Base-by-base conservation (phyloP, 1,140 invertebrate species). In the Monochamus saltuarius region DNA sequence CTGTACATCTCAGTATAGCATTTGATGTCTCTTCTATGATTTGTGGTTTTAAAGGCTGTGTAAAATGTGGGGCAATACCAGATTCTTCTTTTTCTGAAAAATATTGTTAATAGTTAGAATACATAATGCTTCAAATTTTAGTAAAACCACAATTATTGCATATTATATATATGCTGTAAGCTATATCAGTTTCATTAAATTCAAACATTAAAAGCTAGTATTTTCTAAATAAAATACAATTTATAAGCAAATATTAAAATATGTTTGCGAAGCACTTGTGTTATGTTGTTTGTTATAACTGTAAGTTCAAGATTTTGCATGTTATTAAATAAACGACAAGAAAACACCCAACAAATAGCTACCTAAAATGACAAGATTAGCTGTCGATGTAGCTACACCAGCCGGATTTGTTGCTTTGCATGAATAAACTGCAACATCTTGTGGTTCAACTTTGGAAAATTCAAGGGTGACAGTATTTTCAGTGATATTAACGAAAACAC, bases 381-480 rank as follows among this genome's bases (percentile, higher is more conserved):
- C 88, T 39, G 87, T 87, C 22, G 89, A 89, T 16, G 87, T 88
- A n/a, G 87, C 88, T 58, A 89, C 86, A 36, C 91, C 91, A 61
- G 86, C 86, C 10, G 82, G 75, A 77, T 94, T 94, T 22, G 84
- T 83, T 7, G 90, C 89, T 73, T 84, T 85, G 73, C 89, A 91
- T 8, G 88, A 87, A 77, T 93, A 92, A 60, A 89, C 84, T 19
- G 89, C 92, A 59, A 85, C 83, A 77, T 94, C 89, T 65, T 87
- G 82, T 42, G 84, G 80, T 40, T 82, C 79, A 1, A 87, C 81
- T 45, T 84, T 80, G 14, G 76, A 73, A 59, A 94, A 87, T 68
- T 86, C 84, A 47, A 94, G 77, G 9, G 81, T 82, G 8, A 85
- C 83, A n/a, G 83, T 82, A 52, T 84, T 82, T 66, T 87, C 82